phyloP scores from a whole-genome alignment of 1,140 invertebrate genomes.

The Phortica variegata region DNA sequence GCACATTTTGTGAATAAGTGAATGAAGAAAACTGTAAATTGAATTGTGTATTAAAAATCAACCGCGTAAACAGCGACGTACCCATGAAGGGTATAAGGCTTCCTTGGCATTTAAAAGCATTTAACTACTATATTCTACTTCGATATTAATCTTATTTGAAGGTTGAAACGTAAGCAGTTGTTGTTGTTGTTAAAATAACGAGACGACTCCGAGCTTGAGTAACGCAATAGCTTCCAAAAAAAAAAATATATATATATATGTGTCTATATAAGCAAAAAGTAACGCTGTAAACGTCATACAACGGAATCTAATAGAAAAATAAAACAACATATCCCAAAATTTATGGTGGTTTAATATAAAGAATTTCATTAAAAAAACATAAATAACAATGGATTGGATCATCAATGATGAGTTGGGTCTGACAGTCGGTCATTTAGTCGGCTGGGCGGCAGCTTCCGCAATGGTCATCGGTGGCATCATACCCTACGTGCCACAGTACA shows the following conservation, averaged over 20 bases:
- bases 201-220: constrained; percentile 7
- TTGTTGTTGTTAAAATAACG: constrained; percentile 12
- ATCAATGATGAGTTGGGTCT: constrained; percentile 69
- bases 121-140: too few relatives aligned
- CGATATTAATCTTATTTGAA: too few relatives aligned
- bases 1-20: too few relatives aligned
- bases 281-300: too few relatives aligned
- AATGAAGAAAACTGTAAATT: too few relatives aligned
- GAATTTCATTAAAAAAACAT: constrained; percentile 5
- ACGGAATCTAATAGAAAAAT: neutral
- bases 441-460: constrained; percentile 70
- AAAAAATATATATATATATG: constrained; percentile 34
- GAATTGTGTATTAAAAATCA: too few relatives aligned
- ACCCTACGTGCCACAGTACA: constrained; percentile 89
- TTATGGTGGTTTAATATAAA: constrained; percentile 8
- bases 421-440: constrained; percentile 66
- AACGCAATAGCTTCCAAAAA: constrained; percentile 7
- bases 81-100: too few relatives aligned
- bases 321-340: neutral
- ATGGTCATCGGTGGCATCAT: constrained; percentile 91
- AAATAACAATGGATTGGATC: constrained; percentile 64
- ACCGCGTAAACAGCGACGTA: too few relatives aligned
- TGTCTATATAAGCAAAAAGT: constrained; percentile 14
- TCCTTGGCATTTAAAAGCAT: too few relatives aligned
- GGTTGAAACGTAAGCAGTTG: too few relatives aligned